phyloP scores from a whole-genome alignment of 2,113 vertebrate species.

The Benitochromis conjunctus region DNA sequence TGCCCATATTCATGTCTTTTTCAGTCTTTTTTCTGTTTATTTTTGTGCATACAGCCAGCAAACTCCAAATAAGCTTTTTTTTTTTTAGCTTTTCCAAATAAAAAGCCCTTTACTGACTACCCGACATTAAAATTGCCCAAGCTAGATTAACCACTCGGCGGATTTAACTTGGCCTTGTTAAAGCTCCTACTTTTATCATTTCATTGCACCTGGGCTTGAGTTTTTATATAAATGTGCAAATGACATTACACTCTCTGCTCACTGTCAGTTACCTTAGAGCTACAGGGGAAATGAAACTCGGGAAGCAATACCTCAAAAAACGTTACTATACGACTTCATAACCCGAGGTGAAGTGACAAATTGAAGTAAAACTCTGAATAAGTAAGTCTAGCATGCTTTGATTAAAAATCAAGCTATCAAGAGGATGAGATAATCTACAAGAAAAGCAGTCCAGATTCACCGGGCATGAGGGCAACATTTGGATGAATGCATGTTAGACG shows the following conservation, averaged over 20 bases:
- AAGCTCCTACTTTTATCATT: neutral
- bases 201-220: neutral
- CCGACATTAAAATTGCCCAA: neutral
- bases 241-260: neutral
- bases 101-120: neutral
- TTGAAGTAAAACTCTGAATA: neutral
- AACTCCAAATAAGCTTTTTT: neutral
- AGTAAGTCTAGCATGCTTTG: neutral
- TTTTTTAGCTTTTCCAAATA: neutral
- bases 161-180: neutral
- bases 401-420: neutral
- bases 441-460: neutral
- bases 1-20: neutral
- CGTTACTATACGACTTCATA: neutral
- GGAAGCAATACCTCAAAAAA: neutral
- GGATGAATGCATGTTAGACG: neutral
- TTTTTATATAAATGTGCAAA: neutral
- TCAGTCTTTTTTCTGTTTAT: neutral
- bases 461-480: neutral
- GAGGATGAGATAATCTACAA: neutral
- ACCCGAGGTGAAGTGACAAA: neutral
- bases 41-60: neutral
- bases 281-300: neutral
- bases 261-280: neutral
- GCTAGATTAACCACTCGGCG: neutral